Conservation (phyloP, 2,888 invertebrate genomes). For the Dolichomitus sp. region DNA sequence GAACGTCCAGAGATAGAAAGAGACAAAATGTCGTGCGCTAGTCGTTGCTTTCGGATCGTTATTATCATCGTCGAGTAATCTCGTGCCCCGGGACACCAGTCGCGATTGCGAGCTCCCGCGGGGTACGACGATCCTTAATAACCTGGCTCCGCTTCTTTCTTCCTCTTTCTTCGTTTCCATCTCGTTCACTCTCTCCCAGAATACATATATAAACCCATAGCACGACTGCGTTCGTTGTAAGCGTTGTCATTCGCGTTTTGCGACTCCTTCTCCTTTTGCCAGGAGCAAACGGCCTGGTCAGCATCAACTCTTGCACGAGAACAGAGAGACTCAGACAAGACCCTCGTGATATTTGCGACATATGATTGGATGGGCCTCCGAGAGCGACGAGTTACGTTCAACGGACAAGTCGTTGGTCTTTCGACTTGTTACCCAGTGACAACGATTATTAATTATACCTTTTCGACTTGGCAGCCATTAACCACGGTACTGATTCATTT, state of each 20-base stretch:
- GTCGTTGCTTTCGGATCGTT: constrained; percentile 69
- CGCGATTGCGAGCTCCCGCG: constrained; percentile 73
- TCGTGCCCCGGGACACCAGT: constrained; percentile 71
- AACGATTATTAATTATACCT: constrained; percentile 75
- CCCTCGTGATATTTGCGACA: constrained; percentile 60
- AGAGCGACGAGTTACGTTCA: constrained; percentile 34
- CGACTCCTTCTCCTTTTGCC: constrained; percentile 45
- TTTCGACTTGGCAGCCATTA: constrained; percentile 63
- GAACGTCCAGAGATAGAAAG: constrained; percentile 46
- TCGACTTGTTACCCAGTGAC: constrained; percentile 54
- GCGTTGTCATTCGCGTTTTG: constrained; percentile 57
- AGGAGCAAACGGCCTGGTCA: constrained; percentile 39
- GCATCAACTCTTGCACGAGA: background rate
- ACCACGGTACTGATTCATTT: constrained; percentile 16
- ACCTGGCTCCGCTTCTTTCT: constrained; percentile 67
- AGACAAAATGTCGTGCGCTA: constrained; percentile 66
- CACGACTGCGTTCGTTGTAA: constrained; percentile 39
- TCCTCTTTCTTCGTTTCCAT: constrained; percentile 61
- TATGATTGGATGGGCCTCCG: constrained; percentile 63
- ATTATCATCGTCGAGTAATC: constrained; percentile 73
- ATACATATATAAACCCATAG: background rate
- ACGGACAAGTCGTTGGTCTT: constrained; percentile 26
- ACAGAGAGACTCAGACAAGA: constrained; percentile 3
- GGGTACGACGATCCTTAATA: constrained; percentile 75
- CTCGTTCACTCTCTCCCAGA: background rate